Base-by-base conservation (phyloP, 2,797 vertebrate genomes). In the Sebastes melanostomus region DNA sequence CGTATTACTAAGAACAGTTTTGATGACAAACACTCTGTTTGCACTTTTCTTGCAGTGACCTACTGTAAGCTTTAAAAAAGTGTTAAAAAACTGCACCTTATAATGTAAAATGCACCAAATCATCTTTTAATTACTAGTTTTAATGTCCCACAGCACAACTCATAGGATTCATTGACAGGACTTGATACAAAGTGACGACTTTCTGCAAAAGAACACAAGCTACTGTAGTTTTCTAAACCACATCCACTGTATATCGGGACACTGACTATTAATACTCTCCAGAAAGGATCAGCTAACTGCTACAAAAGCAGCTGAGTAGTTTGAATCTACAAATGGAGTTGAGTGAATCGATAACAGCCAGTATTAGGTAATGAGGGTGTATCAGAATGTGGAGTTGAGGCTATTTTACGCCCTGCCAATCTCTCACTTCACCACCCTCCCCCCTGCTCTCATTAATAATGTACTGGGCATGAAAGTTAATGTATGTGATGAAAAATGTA, bases 401-500 rank as follows among this genome's bases (percentile, higher is more conserved):
- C 69, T 82, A 79, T 91, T 84, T 89, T 73, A 75, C 86, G 73
- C 63, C 78, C 36, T 79, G 86, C 68, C 77, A 86, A 62, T 88
- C 80, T 89, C 77, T 66, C 72, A 70, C 81, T 82, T 88, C 81
- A 85, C 68, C 68, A 78, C 5, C 70, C 62, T n/a, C 24, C 69
- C 60, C 32, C 50, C 27, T 58, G 22, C 60, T 5, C 84, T 85
- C 62, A 90, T 94, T 85, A 92, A 94, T 90, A 88, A 92, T 92
- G 56, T 62, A 91, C 58, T 18, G 24, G 34, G 67, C 90, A 76
- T 92, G 69, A 90, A 92, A 88, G 87, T 88, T 91, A 92, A 91
- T 91, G 89, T 88, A 89, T 71, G 80, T 86, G 75, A 90, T 93
- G 62, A 93, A 93, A 94, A 90, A 91, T 92, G 78, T 42, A 93